A percentile compares a stretch with the other conserved stretches of the same genome.
These are phyloP conservation scores for Myotis daubentonii DNA, from an alignment of 2,797 vertebrate genomes.

Conservation along the genomic window DNA sequence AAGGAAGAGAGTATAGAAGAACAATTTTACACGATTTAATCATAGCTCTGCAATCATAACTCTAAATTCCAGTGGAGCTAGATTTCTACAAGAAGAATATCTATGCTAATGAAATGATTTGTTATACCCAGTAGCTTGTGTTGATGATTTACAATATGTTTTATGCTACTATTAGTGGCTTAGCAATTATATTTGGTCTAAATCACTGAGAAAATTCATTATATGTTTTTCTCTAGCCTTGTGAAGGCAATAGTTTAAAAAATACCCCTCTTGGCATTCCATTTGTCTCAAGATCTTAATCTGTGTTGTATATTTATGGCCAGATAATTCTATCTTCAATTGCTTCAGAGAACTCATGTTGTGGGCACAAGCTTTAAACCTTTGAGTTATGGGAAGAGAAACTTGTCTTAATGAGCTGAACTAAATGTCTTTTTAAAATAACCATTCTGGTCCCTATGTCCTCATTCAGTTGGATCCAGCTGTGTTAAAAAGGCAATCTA, in stretches of 20 bases:
- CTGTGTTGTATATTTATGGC: not conserved
- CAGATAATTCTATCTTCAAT: not conserved
- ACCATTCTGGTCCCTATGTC: not conserved
- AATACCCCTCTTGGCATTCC: not conserved
- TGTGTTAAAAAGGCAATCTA: not conserved
- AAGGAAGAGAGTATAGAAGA: constrained; percentile 13
- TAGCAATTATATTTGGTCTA: constrained; percentile 12
- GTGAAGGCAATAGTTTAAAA: constrained; percentile 21
- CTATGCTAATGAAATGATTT: constrained; percentile 6
- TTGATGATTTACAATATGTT: constrained; percentile 16
- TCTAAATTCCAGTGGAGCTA: not conserved
- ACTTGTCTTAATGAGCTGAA: not conserved
- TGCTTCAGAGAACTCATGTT: not conserved
- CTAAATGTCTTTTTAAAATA: not conserved
- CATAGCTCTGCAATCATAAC: not conserved
- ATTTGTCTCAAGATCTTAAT: not conserved
- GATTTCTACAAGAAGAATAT: constrained; percentile 18
- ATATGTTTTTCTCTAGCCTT: constrained; percentile 12
- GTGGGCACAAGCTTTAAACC: not conserved
- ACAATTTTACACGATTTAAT: not conserved
- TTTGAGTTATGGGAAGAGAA: not conserved
- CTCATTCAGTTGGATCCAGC: not conserved
- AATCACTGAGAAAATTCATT: constrained; percentile 11
- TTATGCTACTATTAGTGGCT: not conserved
- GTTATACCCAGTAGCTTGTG: not conserved